Base-by-base conservation (phyloP, 2,888 invertebrate genomes). In the Athalia rosae region DNA sequence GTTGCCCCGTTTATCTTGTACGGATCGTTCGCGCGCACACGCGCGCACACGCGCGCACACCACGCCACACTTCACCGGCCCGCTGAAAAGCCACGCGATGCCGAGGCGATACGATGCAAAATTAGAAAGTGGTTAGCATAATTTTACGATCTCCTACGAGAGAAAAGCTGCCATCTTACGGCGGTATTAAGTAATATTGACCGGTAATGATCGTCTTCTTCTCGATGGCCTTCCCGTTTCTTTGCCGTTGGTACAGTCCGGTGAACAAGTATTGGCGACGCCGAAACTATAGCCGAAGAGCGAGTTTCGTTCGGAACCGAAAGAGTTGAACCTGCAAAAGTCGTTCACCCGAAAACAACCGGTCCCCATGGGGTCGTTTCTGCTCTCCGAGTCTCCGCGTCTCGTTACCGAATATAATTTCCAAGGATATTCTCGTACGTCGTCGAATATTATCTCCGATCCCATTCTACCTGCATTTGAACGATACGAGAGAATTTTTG, bases 271-370 rank as follows among this genome's bases (percentile, higher is more conserved):
- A 58, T 71, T 71, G 58, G 74, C 74, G 74, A 74, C 74, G 48
- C n/a, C n/a, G 41, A 13, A 47, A 50, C 28, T 28, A 28, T 28
- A 28, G 74, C 61, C 50, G 74, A 74, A 74, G 61, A 74, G 74
- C 74, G 61, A 74, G 74, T 74, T 74, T 62, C 61, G 74, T 62
- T 48, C 74, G 74, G 74, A 74, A 61, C 74, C 74, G 8, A 47
- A 74, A 74, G 74, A 74, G 74, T 59, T 74, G 61, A 48, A 61
- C 47, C 74, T 48, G n/a, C 61, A 62, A 74, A 74, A 74, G 74
- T 74, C 74, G 74, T 74, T 74, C 74, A 74, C 74, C 74, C 74
- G 74, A 74, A 74, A 74, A 62, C 74, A 74, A 74, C 74, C 74
- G 74, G 74, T 74, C 66, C 71, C 56, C 11, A 71, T n/a, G 28